Evolutionary conservation across 2,113 vertebrate species (phyloP), one percentile per base, ranked within the genome.

Genomic region (Sphaerodactylus townsendi): DNA sequence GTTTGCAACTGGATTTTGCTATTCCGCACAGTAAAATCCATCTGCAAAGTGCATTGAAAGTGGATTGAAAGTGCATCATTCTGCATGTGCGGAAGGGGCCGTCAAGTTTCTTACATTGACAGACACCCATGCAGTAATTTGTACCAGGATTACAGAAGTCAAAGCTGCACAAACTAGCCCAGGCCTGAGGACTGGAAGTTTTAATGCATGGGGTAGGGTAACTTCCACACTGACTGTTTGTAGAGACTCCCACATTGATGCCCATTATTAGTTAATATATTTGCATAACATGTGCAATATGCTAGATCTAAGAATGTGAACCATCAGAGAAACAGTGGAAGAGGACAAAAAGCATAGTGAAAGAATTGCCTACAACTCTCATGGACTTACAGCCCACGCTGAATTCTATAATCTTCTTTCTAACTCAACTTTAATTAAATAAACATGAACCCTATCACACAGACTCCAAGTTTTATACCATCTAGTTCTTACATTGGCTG

Each of bases 401-500:
- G 66, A 46, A 44, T 66, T 30, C 64, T 28, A 39, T 35, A 25
- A 2, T 35, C n/a, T 23, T 4, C n/a, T 53, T 50, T 37, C 17
- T 53, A 35, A 35, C 19, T 30, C 35, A 50, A 53, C n/a, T 75
- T 74, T 35, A 73, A 82, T 14, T 28, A 1, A 70, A 19, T 59
- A 73, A 44, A 82, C n/a, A 5, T 48, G 30, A 5, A 56, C 41
- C 39, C 19, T 25, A 70, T 15, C 50, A 59, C 9, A 76, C 17
- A 77, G 33, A 81, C 64, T 64, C 13, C 8, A 76, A 62, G 23
- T 2, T 7, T 17, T 3, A 37, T 44, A 28, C 10, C 21, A 82
- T 62, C 15, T 79, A 84, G 84, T 85, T 86, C 98, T 97, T 96
- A 99, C 98, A 97, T 9, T 79, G 97, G 96, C 56, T 99, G 99